Conservation (phyloP, 2,113 vertebrate species). For the Chloropsis hardwickii region DNA sequence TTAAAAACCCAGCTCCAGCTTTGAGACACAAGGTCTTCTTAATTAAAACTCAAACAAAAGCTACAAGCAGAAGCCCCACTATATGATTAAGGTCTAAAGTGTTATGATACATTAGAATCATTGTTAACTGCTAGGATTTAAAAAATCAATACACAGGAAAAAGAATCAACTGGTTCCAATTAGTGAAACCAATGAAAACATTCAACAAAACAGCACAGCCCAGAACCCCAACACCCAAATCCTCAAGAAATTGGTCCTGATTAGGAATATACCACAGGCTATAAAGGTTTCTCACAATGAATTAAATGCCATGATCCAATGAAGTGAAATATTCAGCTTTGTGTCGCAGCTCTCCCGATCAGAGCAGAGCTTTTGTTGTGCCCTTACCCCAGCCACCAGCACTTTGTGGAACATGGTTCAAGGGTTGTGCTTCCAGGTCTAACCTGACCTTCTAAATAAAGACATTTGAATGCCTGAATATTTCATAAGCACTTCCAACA, state of each 20-base stretch:
- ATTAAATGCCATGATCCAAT: constrained; percentile 49
- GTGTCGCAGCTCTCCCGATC: background rate
- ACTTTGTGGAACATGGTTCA: background rate
- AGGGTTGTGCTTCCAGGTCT: background rate
- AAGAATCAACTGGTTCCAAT: constrained; percentile 81
- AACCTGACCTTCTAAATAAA: constrained; percentile 17
- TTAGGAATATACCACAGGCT: constrained; percentile 61
- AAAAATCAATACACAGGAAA: constrained; percentile 86
- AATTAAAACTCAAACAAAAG: constrained; percentile 99
- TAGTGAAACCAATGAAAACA: constrained; percentile 74
- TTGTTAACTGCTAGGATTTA: constrained; percentile 88
- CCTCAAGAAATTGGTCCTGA: constrained; percentile 51
- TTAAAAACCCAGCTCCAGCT: constrained; percentile 88
- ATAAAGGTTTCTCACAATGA: constrained; percentile 39
- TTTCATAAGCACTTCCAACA: constrained; percentile 5
- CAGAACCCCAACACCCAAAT: constrained; percentile 12
- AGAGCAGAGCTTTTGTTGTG: background rate
- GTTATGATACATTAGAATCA: constrained; percentile 89
- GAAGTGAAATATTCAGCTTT: constrained; percentile 35
- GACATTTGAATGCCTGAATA: background rate
- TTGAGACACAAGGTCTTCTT: constrained; percentile 89
- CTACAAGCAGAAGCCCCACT: constrained; percentile 81
- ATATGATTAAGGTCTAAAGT: constrained; percentile 92
- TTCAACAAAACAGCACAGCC: constrained; percentile 11
- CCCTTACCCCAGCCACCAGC: background rate